phyloP scores from a whole-genome alignment of 2,888 invertebrate genomes.

The Xanthia icteritia region DNA sequence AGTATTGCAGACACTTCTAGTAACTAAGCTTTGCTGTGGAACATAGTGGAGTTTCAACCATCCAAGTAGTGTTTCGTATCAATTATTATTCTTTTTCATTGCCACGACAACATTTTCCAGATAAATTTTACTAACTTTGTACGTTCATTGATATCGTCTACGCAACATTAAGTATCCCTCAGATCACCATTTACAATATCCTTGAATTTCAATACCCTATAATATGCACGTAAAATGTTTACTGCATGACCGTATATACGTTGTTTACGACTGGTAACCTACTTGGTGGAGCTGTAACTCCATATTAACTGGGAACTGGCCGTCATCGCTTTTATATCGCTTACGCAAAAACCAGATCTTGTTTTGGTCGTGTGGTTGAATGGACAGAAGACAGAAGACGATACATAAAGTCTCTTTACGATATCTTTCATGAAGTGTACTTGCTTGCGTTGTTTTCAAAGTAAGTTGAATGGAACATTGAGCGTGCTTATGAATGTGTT shows the following conservation, averaged over 20 bases:
- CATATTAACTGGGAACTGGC: conserved; percentile 29
- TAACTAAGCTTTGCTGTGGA: too few relatives aligned
- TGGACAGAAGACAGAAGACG: conserved; percentile 46
- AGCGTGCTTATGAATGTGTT: not conserved
- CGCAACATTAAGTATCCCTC: not conserved
- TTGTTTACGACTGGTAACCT: conserved; percentile 53
- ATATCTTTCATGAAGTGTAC: conserved; percentile 31
- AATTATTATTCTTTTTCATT: too few relatives aligned
- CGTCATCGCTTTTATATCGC: conserved; percentile 42
- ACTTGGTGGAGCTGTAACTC: conserved; percentile 43
- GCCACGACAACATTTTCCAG: not conserved
- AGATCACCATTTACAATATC: conserved; percentile 26
- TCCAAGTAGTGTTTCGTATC: too few relatives aligned
- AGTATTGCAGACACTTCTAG: too few relatives aligned
- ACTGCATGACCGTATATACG: conserved; percentile 39
- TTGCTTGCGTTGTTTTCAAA: conserved; percentile 38
- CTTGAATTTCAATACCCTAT: conserved; percentile 42
- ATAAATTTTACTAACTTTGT: not conserved
- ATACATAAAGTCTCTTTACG: conserved; percentile 2
- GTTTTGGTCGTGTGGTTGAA: conserved; percentile 39
- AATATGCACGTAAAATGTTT: conserved; percentile 46
- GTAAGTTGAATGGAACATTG: not conserved
- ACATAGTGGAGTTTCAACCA: too few relatives aligned
- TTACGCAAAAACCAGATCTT: conserved; percentile 46
- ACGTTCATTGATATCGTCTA: not conserved